Evolutionary conservation across 2,888 invertebrate species (phyloP), one percentile per base, ranked within the genome.

Genomic region (Orchesellides sinensis): DNA sequence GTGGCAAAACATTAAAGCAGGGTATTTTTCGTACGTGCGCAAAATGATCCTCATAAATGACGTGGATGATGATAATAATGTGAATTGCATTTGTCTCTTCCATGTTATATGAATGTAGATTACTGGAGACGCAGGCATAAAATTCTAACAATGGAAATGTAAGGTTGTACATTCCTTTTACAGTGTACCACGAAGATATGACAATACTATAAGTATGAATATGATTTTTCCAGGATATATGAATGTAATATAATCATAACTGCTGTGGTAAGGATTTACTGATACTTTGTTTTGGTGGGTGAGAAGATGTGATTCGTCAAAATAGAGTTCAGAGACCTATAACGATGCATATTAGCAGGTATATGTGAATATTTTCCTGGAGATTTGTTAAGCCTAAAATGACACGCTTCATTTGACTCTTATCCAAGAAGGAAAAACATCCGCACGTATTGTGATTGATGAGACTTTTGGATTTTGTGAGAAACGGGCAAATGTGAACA

Each of bases 31-130:
- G 49, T 73, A 61, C 59, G 59, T 47, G 61, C 59, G 59, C 49
- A 47, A 73, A 29, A 61, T 73, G 72, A 73, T 29, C 61, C 61
- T 73, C 61, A 73, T 73, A 54, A n/a, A n/a, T n/a, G n/a, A n/a
- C n/a, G n/a, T n/a, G 56, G 72, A 73, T 73, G 56, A 73, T 73
- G 72, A 56, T 54, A 49, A 32, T 19, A 40, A 23, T 29, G 12
- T 65, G 12, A 17, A 8, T 25, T 66, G 25, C 25, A 54, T 59
- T 59, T 59, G 27, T 40, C 32, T 40, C 40, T 2, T 40, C 4
- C n/a, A 29, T 59, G 27, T 29, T 21, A 14, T 29, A 25, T 5
- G 23, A 21, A 21, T 52, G 21, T 6, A n/a, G 52, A 21, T 5
- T 25, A 23, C 12, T 2, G 32, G 2, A 59, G 27, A 35, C 23